Conservation (phyloP, 2,113 vertebrate species). For the Lipotes vexillifer region DNA sequence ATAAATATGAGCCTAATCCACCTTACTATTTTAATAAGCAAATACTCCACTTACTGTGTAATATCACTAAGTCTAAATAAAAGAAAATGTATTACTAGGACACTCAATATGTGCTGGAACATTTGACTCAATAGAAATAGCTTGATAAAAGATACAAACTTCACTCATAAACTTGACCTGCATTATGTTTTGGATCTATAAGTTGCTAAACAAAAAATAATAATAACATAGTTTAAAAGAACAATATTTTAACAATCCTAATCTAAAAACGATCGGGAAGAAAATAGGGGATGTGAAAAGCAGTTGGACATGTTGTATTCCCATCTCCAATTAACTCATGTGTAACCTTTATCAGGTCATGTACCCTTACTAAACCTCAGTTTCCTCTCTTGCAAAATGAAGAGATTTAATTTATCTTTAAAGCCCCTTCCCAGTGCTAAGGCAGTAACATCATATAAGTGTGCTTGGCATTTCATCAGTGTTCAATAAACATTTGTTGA, state of each 20-base stretch:
- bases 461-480: not conserved
- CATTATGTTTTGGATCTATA: not conserved
- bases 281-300: not conserved
- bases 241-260: not conserved
- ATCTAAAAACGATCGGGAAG: not conserved
- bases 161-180: not conserved
- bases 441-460: not conserved
- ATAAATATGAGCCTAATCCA: not conserved
- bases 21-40: not conserved
- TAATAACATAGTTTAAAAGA: not conserved
- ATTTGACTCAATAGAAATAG: not conserved
- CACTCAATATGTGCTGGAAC: not conserved
- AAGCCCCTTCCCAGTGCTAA: not conserved
- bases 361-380: not conserved
- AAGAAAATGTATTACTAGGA: not conserved
- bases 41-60: not conserved
- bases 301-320: not conserved
- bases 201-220: not conserved
- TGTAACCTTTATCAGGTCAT: not conserved
- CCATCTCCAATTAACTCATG: not conserved
- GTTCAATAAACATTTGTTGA: constrained; percentile 39
- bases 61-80: not conserved
- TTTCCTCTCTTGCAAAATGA: constrained; percentile 25
- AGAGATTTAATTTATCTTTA: not conserved
- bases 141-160: not conserved